A percentile compares a stretch with the other conserved stretches of the same genome.
Evolutionary conservation across 2,113 vertebrate genomes (phyloP).

Genomic region (Sisor rabdophorus): DNA sequence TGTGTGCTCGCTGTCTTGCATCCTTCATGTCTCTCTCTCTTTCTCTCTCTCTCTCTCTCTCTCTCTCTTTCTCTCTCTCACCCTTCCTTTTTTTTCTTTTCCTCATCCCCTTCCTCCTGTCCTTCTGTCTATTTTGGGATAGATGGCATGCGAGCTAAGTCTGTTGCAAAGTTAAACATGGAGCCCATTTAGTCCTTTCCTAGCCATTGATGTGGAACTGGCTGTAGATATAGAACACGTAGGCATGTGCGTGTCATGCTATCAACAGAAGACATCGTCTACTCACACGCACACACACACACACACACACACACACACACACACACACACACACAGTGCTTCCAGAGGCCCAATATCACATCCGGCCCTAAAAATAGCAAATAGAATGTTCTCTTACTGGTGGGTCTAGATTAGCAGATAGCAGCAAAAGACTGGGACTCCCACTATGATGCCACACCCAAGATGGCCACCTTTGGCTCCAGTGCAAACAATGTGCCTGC

Average conservation of each 20-base stretch:
- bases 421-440: conserved; percentile 9
- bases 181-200: conserved; percentile 33
- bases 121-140: conserved; percentile 23
- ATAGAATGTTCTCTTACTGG: conserved; percentile 11
- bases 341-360: conserved; percentile 13
- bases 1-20: background rate
- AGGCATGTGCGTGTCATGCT: conserved; percentile 33
- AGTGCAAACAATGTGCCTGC: conserved; percentile 1
- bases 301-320: conserved; percentile 12
- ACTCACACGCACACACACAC: background rate
- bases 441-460: conserved; percentile 17
- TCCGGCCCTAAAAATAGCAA: conserved; percentile 43
- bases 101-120: background rate
- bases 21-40: background rate
- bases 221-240: conserved; percentile 27
- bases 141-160: conserved; percentile 23
- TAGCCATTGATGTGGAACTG: conserved; percentile 31
- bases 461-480: conserved; percentile 8
- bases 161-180: conserved; percentile 29
- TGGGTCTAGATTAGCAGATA: conserved; percentile 35
- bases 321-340: background rate
- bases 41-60: background rate
- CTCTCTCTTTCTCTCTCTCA: too few species aligned
- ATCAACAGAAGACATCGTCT: conserved; percentile 2
- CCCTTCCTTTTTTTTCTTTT: too few species aligned